Evolutionary conservation across 2,888 invertebrate genomes (phyloP).

Genomic region (Bombyx huttoni): DNA sequence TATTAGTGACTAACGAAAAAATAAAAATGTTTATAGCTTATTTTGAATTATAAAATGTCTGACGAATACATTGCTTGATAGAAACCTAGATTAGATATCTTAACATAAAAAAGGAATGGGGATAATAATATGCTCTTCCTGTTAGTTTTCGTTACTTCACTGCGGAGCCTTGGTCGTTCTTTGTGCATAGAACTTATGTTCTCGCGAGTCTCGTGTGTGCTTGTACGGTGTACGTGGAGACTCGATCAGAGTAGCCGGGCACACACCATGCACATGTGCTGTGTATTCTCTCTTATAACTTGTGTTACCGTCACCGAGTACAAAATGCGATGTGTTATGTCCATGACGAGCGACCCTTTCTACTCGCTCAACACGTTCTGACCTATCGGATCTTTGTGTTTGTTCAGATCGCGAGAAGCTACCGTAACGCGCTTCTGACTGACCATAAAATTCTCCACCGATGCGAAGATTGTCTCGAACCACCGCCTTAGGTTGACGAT

Average conservation of each 20-base stretch:
- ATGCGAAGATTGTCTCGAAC: constrained; percentile 78
- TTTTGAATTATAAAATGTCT: constrained; percentile 7
- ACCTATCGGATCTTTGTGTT: constrained; percentile 45
- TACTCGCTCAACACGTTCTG: constrained; percentile 68
- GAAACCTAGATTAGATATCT: constrained; percentile 7
- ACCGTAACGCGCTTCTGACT: constrained; percentile 80
- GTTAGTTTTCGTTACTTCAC: not conserved
- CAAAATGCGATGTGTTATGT: constrained; percentile 80
- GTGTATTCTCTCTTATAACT: constrained; percentile 85
- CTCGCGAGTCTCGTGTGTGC: constrained; percentile 86
- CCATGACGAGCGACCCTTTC: constrained; percentile 74
- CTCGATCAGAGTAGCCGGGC: constrained; percentile 85
- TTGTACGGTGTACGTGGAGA: constrained; percentile 83
- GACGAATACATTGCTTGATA: constrained; percentile 9
- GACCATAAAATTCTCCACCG: constrained; percentile 81
- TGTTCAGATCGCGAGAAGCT: constrained; percentile 72
- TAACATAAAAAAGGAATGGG: constrained; percentile 29
- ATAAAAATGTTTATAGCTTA: constrained; percentile 18
- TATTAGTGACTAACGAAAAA: constrained; percentile 37
- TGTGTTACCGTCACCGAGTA: constrained; percentile 78
- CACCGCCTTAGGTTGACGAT: constrained; percentile 75
- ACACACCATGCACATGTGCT: constrained; percentile 80
- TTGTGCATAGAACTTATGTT: constrained; percentile 87
- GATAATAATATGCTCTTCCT: constrained; percentile 9
- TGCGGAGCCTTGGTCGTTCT: constrained; percentile 58